Conservation (phyloP, 2,113 vertebrate genomes). For the Chauna torquata region DNA sequence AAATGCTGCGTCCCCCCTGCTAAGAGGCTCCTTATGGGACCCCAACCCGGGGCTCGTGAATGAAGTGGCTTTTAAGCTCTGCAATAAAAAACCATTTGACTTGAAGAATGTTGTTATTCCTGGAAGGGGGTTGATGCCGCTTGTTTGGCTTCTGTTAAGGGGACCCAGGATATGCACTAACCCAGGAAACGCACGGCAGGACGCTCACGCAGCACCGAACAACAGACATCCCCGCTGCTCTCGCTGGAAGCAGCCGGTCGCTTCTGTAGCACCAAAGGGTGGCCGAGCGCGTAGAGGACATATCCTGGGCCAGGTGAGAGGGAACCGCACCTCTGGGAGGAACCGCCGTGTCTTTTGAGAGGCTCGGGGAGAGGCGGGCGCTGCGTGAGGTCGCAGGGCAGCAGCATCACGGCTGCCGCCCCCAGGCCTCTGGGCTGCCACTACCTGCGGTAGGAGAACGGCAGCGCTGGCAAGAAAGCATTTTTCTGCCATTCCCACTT, state of each 20-base stretch:
- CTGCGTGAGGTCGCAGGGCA: not conserved
- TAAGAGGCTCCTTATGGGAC: not conserved
- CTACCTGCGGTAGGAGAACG: not conserved
- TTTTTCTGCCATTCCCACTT: not conserved
- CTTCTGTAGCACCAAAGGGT: not conserved
- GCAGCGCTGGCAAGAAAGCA: not conserved
- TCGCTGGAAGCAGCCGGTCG: not conserved
- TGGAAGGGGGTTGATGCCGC: not conserved
- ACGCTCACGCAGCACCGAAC: not conserved
- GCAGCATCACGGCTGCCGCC: not conserved
- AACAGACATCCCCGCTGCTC: accelerated
- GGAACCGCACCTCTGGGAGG: not conserved
- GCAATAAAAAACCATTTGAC: slow-evolving; percentile 38
- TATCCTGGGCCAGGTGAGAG: not conserved
- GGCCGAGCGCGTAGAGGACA: accelerated
- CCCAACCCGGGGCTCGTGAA: not conserved
- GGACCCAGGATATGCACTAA: not conserved
- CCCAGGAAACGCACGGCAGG: not conserved
- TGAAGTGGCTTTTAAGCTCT: not conserved
- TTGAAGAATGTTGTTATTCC: not conserved
- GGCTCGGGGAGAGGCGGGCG: not conserved
- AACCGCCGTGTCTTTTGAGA: accelerated
- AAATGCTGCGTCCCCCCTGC: not conserved
- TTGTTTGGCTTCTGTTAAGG: not conserved
- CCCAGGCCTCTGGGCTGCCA: accelerated